Evolutionary conservation across 1,140 invertebrate species (phyloP).

Genomic region (Polyergus mexicanus): DNA sequence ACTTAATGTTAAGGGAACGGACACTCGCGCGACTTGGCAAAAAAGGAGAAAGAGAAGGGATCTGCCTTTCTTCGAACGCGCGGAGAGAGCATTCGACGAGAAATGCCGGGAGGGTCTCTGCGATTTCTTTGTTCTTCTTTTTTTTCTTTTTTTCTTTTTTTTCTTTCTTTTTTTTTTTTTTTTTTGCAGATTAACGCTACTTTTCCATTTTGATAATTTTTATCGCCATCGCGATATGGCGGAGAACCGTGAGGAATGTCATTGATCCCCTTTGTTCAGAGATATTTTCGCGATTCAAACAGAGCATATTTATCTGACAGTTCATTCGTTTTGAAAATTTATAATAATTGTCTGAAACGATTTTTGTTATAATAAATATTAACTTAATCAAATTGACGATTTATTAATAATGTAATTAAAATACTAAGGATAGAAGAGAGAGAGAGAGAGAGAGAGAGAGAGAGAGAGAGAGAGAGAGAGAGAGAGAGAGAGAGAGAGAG

Average conservation of each 20-base stretch:
- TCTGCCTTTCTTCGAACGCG: constrained; percentile 27
- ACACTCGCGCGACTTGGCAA: constrained; percentile 38
- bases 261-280: neutral
- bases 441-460: too few relatives aligned
- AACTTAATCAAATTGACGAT: neutral
- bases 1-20: constrained; percentile 44
- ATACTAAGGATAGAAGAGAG: neutral
- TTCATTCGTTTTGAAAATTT: neutral
- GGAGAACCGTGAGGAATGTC: neutral
- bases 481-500: too few relatives aligned
- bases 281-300: neutral
- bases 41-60: neutral
- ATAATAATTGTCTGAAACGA: neutral
- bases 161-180: neutral
- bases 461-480: too few relatives aligned
- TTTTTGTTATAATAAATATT: neutral
- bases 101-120: neutral
- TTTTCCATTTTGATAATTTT: constrained; percentile 26
- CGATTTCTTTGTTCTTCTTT: neutral
- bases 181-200: neutral
- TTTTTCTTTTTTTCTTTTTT: neutral
- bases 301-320: neutral
- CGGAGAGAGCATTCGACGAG: constrained; percentile 22
- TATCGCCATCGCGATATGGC: neutral
- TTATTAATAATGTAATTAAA: constrained; percentile 22